Percentiles rank a stretch among this genome's conserved stretches.
Conservation (phyloP, 2,888 invertebrate species). For the Ramazzottius varieornatus region DNA sequence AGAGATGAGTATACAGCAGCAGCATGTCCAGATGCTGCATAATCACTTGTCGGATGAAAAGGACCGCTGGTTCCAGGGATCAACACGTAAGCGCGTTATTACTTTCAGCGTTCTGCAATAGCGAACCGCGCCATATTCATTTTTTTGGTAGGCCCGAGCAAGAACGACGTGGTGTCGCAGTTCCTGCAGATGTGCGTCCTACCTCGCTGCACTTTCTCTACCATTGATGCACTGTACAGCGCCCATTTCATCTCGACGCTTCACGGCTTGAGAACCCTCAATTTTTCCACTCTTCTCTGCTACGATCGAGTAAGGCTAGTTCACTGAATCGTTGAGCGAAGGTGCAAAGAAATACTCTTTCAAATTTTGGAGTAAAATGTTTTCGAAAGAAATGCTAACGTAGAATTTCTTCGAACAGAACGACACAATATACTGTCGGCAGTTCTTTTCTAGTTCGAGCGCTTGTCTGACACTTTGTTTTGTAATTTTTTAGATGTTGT, state of each 20-base stretch:
- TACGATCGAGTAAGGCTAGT: constrained; percentile 56
- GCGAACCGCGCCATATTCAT: neutral
- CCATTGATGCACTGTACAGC: constrained; percentile 81
- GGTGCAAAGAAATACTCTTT: too few species aligned
- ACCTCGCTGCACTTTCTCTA: constrained; percentile 83
- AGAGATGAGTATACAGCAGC: constrained; percentile 69
- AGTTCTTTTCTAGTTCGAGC: constrained; percentile 1
- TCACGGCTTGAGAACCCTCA: constrained; percentile 73
- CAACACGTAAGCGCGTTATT: constrained; percentile 14
- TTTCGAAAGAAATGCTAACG: too few species aligned
- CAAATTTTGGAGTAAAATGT: too few species aligned
- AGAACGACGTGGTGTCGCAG: constrained; percentile 83
- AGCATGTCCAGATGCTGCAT: constrained; percentile 69
- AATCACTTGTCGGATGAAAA: constrained; percentile 29
- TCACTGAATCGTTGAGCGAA: neutral
- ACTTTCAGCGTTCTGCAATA: neutral
- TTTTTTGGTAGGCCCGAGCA: constrained; percentile 50
- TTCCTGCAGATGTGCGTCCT: constrained; percentile 85
- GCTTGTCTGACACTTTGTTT: too few species aligned
- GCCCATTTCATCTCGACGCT: constrained; percentile 87
- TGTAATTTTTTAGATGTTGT: constrained; percentile 47
- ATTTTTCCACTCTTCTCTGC: constrained; percentile 86
- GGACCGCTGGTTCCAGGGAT: constrained; percentile 24
- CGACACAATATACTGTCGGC: neutral
- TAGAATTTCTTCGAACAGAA: constrained; percentile 8